Base-by-base conservation (phyloP, 2,113 vertebrate species). In the Asarcornis scutulata region DNA sequence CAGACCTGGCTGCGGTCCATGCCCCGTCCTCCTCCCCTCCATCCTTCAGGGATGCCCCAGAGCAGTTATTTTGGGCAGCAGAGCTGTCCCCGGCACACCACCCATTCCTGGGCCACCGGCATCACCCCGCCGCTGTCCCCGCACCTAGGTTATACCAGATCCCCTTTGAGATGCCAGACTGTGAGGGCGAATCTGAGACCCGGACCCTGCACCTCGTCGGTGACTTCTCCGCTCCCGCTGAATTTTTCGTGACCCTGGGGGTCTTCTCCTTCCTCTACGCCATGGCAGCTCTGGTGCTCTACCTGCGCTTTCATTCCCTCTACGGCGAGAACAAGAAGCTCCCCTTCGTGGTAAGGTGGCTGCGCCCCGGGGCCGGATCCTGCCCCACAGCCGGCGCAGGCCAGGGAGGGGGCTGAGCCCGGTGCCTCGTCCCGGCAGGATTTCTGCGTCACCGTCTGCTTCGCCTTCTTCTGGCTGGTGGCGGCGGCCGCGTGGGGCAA, bases 401-500 rank as follows among this genome's bases (percentile, higher is more conserved):
- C 29, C 2, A 4, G 16, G 22, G 5, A 32, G 2, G 8, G 64
- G 25, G 55, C 81, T 93, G 80, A 96, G 11, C 46, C 50, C 17
- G 0, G 1, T 3, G n/a, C 48, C 9, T 64, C 82, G 3, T 50
- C 76, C 69, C 10, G 56, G 38, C 29, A 99, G 99, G 99, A 99
- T 97, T 98, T 99, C 93, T 96, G 98, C 32, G 53, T 99, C 96
- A 99, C 99, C 5, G 97, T 97, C 9, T 97, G 97, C 88, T 99
- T 99, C 27, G 94, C 99, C 31, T 99, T 99, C 95, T 95, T 99
- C 94, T 99, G 99, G 99, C 93, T 99, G 97, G 98, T 98, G 69
- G 98, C 99, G 1, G 98, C 99, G 11, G 99, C 99, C 11, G 99
- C 99, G 11, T 99, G 99, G 99, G 99, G 98, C 77, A 99, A 99